Evolutionary conservation across 2,797 vertebrate genomes (phyloP).

Genomic region (Pangasius macronema): DNA sequence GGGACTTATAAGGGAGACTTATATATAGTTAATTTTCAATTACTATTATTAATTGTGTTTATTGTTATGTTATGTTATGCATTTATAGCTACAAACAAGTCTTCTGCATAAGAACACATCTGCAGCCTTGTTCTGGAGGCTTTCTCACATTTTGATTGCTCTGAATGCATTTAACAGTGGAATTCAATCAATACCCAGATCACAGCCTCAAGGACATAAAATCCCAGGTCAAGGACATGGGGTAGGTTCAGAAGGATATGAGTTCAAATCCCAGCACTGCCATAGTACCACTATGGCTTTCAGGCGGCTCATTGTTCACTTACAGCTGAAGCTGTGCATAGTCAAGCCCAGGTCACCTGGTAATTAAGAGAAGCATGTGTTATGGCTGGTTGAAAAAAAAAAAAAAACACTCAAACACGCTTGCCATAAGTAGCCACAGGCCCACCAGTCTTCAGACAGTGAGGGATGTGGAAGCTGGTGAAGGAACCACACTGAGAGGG

Average conservation of each 20-base stretch:
- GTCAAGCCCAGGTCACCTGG: background rate
- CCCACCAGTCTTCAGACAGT: background rate
- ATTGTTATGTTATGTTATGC: background rate
- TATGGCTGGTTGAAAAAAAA: background rate
- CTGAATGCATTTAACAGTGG: background rate
- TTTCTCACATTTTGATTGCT: background rate
- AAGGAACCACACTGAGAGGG: background rate
- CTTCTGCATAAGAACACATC: background rate
- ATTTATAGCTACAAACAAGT: background rate
- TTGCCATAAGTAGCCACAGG: background rate
- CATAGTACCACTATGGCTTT: background rate
- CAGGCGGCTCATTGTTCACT: background rate
- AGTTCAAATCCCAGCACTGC: background rate
- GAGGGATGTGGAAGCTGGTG: background rate
- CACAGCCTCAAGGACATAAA: background rate
- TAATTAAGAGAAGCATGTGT: background rate
- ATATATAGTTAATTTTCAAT: background rate
- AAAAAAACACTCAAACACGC: background rate
- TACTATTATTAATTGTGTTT: background rate
- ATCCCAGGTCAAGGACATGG: background rate
- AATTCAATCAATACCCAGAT: background rate
- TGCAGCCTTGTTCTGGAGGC: background rate
- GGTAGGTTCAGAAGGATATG: background rate
- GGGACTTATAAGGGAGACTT: background rate
- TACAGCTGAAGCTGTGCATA: background rate